Evolutionary conservation across 1,140 invertebrate species (phyloP).

Genomic region (Acromyrmex charruanus): DNA sequence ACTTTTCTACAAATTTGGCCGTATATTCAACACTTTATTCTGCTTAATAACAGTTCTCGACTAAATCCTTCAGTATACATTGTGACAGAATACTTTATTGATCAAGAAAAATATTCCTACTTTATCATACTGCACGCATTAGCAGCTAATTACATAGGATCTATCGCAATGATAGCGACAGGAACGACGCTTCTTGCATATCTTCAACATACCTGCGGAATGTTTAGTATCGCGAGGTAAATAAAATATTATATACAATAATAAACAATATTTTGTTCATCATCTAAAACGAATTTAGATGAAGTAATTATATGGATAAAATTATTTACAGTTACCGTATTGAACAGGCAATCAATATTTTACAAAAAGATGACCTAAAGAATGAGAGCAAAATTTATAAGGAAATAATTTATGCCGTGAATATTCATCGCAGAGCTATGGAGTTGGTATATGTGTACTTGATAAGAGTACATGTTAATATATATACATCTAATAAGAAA

Average conservation of each 20-base stretch:
- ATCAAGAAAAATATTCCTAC: conserved; percentile 35
- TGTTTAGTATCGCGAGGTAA: conserved; percentile 25
- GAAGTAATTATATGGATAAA: neutral
- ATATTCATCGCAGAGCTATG: conserved; percentile 41
- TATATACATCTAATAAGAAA: neutral
- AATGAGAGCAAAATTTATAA: neutral
- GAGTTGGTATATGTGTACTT: conserved; percentile 3
- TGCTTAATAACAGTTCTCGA: neutral
- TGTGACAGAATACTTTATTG: conserved; percentile 30
- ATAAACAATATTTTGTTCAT: neutral
- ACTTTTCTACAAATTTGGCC: neutral
- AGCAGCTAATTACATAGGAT: neutral
- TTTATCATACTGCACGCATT: neutral
- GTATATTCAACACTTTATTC: neutral
- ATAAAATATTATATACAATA: neutral
- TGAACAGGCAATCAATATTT: neutral
- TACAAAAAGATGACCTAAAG: neutral
- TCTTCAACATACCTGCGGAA: conserved; percentile 16
- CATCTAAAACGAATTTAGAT: no score
- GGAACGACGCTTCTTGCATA: conserved; percentile 14
- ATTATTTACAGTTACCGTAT: conserved; percentile 44
- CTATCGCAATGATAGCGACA: neutral
- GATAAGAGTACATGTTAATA: no score
- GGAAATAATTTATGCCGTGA: conserved; percentile 10
- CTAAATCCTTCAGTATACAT: neutral